Evolutionary conservation across 30 jellyfish, hydroid and myxozoan genomes (phyloP), one percentile per base, ranked within the genome.

Genomic region (Hydractinia symbiolongicarpus): DNA sequence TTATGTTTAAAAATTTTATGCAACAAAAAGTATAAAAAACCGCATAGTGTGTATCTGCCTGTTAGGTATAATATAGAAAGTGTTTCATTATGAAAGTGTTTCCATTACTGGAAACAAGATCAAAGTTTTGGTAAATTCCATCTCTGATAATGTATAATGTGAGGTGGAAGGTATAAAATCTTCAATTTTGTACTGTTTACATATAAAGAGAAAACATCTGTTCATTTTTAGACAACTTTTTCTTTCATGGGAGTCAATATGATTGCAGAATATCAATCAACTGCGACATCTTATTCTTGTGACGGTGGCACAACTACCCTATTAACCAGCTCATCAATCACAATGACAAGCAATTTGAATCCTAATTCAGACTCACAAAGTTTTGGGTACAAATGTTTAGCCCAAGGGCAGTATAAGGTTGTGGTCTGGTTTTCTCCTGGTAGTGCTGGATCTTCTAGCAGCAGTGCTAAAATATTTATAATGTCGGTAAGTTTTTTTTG

Each of bases 351-450:
- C 52, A 82, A 79, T 55, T 86, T 91, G 4, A 68, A 61, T 10
- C 74, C 94, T 4, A 21, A 73, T 4, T 68, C 68, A 15, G 84
- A 86, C 55, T 66, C 95, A 17, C 69, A 76, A 62, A 77, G 90
- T 56, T 91, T 91, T 87, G 98, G 98, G 44, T 30, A 30, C 44
- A 30, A 30, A 30, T 30, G 44, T 30, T 77, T 91, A 79, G 69
- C 91, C n/a, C 84, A 66, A 9, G 98, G 98, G 40, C 66, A 54
- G 17, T 91, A 91, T 66, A 66, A 86, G 8, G 92, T 86, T 17
- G 69, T 85, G 16, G 66, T 91, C 5, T 77, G 79, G 58, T 79
- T 91, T 40, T 95, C 96, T 4, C 76, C 85, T 50, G 67, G 81
- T 84, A 86, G 96, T 78, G 86, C 98, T 14, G 83, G 84, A 58